These are phyloP conservation scores for Hirtodrosophila cameraria DNA, from an alignment of 2,888 invertebrate species.

Conservation along the genomic window DNA sequence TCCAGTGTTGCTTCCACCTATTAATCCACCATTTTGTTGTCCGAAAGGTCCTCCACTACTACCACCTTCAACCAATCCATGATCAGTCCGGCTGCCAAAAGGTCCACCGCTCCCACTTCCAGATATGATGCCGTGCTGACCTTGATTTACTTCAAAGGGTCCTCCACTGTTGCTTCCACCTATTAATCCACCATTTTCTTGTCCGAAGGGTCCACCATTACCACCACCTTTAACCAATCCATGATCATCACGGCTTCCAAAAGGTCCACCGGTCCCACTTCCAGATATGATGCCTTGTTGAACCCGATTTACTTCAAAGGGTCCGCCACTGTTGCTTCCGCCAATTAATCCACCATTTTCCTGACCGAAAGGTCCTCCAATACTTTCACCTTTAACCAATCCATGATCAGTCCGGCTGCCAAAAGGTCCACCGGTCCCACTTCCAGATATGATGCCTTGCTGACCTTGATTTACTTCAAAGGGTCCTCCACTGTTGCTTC, in stretches of 20 bases:
- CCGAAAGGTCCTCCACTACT: slow-evolving; percentile 6
- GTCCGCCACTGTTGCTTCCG: slow-evolving; percentile 8
- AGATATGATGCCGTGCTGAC: background rate
- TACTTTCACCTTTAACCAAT: background rate
- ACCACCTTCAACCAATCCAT: background rate
- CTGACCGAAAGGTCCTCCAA: slow-evolving; percentile 3
- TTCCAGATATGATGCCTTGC: background rate
- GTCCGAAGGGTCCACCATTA: slow-evolving; percentile 10
- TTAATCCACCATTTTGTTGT: background rate
- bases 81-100: background rate
- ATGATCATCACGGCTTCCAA: background rate
- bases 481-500: slow-evolving; percentile 9
- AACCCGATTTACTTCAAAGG: background rate
- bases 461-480: background rate
- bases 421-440: background rate
- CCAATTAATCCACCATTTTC: background rate
- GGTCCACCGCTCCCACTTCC: background rate
- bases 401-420: background rate
- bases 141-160: background rate
- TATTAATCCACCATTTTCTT: background rate
- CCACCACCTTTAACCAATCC: background rate
- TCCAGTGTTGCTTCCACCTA: background rate
- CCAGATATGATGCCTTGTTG: background rate
- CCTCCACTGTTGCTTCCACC: slow-evolving; percentile 8
- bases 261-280: background rate